Evolutionary conservation across 2,797 vertebrate species (phyloP).

Genomic region (Ambastaia sidthimunki): DNA sequence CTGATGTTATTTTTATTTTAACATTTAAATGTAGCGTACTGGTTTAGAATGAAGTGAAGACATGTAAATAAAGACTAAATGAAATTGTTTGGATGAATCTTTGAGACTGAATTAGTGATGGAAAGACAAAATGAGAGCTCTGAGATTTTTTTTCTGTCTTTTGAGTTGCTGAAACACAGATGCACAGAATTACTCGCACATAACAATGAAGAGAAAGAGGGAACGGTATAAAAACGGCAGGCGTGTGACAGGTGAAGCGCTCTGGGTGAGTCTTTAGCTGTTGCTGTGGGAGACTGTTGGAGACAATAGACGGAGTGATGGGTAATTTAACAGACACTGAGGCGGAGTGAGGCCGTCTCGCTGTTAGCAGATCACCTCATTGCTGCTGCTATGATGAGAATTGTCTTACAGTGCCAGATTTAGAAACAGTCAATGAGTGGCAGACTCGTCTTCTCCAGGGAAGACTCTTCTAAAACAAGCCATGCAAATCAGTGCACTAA

Average conservation of each 20-base stretch:
- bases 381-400: constrained; percentile 47
- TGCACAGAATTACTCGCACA: constrained; percentile 47
- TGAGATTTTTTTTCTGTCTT: background rate
- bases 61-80: background rate
- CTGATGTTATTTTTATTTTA: background rate
- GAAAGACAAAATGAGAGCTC: background rate
- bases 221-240: background rate
- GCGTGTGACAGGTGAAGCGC: background rate
- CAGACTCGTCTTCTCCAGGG: constrained; percentile 44
- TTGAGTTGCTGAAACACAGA: background rate
- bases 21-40: too few species aligned
- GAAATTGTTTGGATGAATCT: background rate
- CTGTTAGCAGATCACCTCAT: constrained; percentile 33
- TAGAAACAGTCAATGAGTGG: constrained; percentile 62
- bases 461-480: constrained; percentile 29
- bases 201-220: constrained; percentile 34
- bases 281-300: constrained; percentile 1
- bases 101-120: background rate
- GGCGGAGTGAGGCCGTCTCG: constrained; percentile 25
- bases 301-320: constrained; percentile 35
- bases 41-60: background rate
- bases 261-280: constrained; percentile 10
- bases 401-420: constrained; percentile 58
- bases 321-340: constrained; percentile 51
- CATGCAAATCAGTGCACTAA: background rate